A percentile compares a stretch with the other conserved stretches of the same genome.
Conservation (phyloP, 2,113 vertebrate species). For the Candoia aspera region DNA sequence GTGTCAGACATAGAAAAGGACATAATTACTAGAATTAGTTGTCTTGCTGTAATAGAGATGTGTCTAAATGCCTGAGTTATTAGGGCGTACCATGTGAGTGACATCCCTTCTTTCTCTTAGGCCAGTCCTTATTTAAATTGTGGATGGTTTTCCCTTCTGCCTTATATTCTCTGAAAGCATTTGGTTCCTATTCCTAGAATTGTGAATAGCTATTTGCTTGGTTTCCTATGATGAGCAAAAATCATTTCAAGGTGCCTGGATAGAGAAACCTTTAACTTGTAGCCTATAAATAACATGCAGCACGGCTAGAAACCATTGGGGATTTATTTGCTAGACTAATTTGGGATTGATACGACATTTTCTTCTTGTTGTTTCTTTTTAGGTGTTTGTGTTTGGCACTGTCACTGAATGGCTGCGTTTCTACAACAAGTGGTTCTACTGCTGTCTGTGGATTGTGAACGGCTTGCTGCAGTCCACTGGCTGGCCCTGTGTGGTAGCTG, state of each 20-base stretch:
- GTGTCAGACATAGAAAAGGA: neutral
- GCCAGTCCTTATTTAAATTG: neutral
- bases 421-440: conserved; percentile 92
- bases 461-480: conserved; percentile 95
- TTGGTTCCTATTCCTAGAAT: neutral
- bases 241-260: neutral
- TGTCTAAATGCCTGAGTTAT: neutral
- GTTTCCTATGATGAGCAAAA: neutral
- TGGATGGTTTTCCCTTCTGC: neutral
- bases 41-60: no score
- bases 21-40: neutral
- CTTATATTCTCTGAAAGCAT: neutral
- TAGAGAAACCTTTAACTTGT: neutral
- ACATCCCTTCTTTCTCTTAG: neutral
- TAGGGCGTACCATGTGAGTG: neutral
- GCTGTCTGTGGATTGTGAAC: conserved; percentile 88
- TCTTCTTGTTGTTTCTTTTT: conserved; percentile 25
- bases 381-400: conserved; percentile 89
- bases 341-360: neutral
- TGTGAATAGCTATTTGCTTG: neutral
- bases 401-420: conserved; percentile 92
- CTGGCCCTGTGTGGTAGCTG: conserved; percentile 95
- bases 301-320: neutral
- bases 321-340: neutral
- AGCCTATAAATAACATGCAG: neutral